Conservation (phyloP, 2,888 invertebrate species). For the Stenchaetothrips biformis region DNA sequence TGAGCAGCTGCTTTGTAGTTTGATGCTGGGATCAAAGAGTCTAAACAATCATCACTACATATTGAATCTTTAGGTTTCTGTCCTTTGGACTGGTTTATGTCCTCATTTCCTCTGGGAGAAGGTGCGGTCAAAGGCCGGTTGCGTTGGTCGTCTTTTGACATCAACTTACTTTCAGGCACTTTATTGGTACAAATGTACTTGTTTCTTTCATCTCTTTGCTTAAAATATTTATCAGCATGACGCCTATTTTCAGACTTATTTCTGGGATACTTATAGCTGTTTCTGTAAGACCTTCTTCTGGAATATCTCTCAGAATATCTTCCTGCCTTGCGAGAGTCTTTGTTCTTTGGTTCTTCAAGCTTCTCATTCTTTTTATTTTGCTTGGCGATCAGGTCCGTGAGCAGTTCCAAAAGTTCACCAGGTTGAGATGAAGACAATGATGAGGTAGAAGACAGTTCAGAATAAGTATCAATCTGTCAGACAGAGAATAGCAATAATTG, state of each 20-base stretch:
- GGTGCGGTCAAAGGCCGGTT: neutral
- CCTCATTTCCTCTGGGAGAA: neutral
- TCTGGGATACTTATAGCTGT: neutral
- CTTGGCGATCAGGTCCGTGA: neutral
- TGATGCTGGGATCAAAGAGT: too few species aligned
- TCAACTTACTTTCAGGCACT: neutral
- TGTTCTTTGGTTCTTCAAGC: neutral
- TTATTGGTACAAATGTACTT: neutral
- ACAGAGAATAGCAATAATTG: neutral
- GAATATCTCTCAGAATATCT: neutral
- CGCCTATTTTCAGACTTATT: neutral
- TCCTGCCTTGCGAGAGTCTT: neutral
- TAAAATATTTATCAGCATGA: neutral
- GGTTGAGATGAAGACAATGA: neutral
- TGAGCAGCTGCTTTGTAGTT: too few species aligned
- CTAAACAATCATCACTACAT: neutral
- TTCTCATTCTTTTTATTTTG: neutral
- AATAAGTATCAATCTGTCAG: neutral
- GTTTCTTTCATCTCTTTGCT: neutral
- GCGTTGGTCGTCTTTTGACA: neutral
- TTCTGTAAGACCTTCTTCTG: neutral
- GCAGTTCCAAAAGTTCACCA: neutral
- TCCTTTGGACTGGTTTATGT: neutral
- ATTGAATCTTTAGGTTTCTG: neutral
- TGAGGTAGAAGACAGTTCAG: neutral